Evolutionary conservation across 30 jellyfish, hydroid and myxozoan species (phyloP).

Genomic region (Sanderia malayensis): DNA sequence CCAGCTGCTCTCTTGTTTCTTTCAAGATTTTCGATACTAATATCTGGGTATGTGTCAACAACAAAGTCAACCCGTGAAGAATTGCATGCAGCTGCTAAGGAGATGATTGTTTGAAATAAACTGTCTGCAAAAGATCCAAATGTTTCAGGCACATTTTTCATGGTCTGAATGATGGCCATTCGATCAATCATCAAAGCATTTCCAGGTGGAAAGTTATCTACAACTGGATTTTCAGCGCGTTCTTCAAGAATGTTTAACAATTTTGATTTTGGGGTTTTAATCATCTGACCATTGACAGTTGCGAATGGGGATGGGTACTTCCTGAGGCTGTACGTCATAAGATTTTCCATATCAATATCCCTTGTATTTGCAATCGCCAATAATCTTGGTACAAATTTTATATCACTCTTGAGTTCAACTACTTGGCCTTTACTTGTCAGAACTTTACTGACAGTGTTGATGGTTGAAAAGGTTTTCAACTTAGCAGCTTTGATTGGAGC

Average conservation of each 20-base stretch:
- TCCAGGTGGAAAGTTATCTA: not conserved
- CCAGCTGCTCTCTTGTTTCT: slow-evolving; percentile 36
- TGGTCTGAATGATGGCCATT: slow-evolving; percentile 36
- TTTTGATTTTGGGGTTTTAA: not conserved
- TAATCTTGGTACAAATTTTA: not conserved
- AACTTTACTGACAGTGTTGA: not conserved
- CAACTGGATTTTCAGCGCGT: not conserved
- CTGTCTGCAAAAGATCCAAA: slow-evolving; percentile 11
- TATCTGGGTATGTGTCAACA: slow-evolving; percentile 31
- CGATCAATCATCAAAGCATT: slow-evolving; percentile 13
- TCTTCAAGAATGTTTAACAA: not conserved
- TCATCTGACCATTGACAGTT: slow-evolving; percentile 1
- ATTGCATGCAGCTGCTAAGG: slow-evolving; percentile 10
- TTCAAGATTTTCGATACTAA: slow-evolving; percentile 33
- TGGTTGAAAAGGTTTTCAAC: slow-evolving; percentile 27
- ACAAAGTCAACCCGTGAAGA: slow-evolving; percentile 42
- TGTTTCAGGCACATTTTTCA: slow-evolving; percentile 8
- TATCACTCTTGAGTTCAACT: not conserved
- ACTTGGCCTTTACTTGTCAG: not conserved
- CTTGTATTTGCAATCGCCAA: not conserved
- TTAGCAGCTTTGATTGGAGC: slow-evolving; percentile 27
- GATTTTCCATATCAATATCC: not conserved
- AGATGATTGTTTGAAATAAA: not conserved
- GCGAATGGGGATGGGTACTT: slow-evolving; percentile 4
- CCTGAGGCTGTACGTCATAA: not conserved